A percentile compares a stretch with the other conserved stretches of the same genome.
phyloP scores from a whole-genome alignment of 2,113 vertebrate species.

The Albula goreensis region DNA sequence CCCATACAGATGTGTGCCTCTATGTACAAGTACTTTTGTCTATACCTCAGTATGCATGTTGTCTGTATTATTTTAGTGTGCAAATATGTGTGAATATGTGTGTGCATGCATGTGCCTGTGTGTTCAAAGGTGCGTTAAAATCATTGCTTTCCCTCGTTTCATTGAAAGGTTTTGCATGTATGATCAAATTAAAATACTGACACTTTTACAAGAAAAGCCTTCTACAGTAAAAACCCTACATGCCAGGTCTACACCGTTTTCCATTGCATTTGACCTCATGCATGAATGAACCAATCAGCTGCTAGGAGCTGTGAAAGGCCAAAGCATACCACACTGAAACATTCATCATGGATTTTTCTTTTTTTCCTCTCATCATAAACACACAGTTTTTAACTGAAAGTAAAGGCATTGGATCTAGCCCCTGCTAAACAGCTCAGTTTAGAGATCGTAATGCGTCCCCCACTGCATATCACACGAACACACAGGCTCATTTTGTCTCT shows the following conservation, averaged over 20 bases:
- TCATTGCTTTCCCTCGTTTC: conserved; percentile 12
- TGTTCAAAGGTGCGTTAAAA: not conserved
- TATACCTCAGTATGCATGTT: not conserved
- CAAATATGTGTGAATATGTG: not conserved
- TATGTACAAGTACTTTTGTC: not conserved
- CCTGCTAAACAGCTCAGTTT: not conserved
- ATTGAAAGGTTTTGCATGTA: conserved; percentile 42
- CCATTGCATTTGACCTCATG: not conserved
- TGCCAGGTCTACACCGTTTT: not conserved
- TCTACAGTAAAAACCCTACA: conserved; percentile 26
- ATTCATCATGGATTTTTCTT: not conserved
- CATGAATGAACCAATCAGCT: not conserved
- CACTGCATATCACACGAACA: conserved; percentile 65
- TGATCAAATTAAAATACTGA: conserved; percentile 26
- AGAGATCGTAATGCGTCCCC: not conserved
- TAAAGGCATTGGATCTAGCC: not conserved
- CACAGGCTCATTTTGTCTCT: conserved; percentile 69
- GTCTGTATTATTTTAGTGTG: not conserved
- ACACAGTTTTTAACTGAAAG: not conserved
- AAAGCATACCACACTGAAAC: not conserved
- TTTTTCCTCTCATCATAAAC: not conserved
- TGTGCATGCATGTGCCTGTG: not conserved
- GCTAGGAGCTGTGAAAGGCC: not conserved
- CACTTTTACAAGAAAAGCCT: conserved; percentile 23
- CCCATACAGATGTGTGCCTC: not conserved